These are phyloP conservation scores for Gerris buenoi DNA, from an alignment of 1,140 invertebrate species.

Conservation along the genomic window DNA sequence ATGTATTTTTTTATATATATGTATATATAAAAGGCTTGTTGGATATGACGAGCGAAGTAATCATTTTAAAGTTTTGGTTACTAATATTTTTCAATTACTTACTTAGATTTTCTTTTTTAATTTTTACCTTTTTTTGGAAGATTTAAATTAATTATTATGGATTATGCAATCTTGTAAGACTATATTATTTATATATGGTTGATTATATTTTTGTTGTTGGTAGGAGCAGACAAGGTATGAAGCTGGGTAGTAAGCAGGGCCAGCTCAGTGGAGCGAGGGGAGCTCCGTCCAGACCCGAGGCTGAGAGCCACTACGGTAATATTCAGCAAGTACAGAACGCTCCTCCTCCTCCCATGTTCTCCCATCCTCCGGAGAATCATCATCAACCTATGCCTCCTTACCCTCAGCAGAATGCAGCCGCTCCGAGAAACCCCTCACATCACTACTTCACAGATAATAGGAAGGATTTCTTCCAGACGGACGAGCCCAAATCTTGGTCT, in stretches of 20 bases:
- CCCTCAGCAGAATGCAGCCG: not conserved
- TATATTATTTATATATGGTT: too few relatives aligned
- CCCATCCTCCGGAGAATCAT: not conserved
- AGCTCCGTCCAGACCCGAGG: too few relatives aligned
- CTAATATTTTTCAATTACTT: too few relatives aligned
- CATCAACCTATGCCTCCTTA: not conserved
- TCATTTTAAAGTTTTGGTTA: too few relatives aligned
- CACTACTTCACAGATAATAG: not conserved
- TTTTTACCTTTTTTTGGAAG: too few relatives aligned
- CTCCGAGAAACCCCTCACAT: not conserved
- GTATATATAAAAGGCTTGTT: too few relatives aligned
- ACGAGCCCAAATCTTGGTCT: not conserved
- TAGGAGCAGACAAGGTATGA: not conserved
- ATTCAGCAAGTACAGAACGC: not conserved
- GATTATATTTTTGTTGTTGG: not conserved
- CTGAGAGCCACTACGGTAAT: not conserved
- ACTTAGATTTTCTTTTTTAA: too few relatives aligned
- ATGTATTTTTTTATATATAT: too few relatives aligned
- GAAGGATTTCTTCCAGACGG: not conserved
- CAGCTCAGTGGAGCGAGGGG: not conserved
- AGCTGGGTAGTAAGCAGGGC: not conserved
- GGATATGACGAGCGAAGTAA: too few relatives aligned
- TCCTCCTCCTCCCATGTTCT: not conserved
- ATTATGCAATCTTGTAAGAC: too few relatives aligned
- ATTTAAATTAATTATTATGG: too few relatives aligned